phyloP scores from a whole-genome alignment of 2,888 invertebrate species.

The Orthosia gothica region DNA sequence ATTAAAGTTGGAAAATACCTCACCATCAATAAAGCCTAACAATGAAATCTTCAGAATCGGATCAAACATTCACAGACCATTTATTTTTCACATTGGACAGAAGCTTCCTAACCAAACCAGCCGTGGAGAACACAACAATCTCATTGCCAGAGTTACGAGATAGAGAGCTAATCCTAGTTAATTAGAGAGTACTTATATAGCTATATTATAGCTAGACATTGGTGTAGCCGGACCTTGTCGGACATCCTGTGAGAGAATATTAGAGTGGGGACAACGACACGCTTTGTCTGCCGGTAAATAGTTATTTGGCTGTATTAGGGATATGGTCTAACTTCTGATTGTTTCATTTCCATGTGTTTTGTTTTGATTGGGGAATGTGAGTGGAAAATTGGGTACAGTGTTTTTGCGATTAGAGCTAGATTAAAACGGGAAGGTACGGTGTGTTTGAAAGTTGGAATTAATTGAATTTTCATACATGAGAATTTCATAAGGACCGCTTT shows the following conservation, averaged over 20 bases:
- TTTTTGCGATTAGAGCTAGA: not conserved
- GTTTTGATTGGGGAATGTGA: conserved; percentile 16
- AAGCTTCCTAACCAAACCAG: conserved; percentile 1
- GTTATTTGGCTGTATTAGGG: conserved; percentile 53
- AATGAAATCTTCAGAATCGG: not conserved
- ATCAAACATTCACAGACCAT: conserved; percentile 19
- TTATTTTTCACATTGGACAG: conserved; percentile 44
- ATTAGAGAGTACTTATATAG: conserved; percentile 70
- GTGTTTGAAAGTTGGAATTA: not conserved
- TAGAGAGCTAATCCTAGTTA: conserved; percentile 82
- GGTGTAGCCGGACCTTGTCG: conserved; percentile 61
- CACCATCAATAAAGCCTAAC: not conserved
- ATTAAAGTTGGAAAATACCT: not conserved
- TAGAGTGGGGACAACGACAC: conserved; percentile 65
- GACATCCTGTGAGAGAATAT: conserved; percentile 70
- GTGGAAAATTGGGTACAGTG: conserved; percentile 10
- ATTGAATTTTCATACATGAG: not conserved
- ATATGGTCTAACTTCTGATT: conserved; percentile 56
- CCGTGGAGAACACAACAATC: conserved; percentile 68
- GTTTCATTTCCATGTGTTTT: conserved; percentile 45
- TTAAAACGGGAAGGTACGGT: not conserved
- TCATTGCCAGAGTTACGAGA: conserved; percentile 72
- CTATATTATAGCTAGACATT: conserved; percentile 65
- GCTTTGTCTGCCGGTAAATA: conserved; percentile 53
- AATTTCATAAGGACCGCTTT: too few relatives aligned